Evolutionary conservation across 2,113 vertebrate species (phyloP).

Genomic region (Mus spicilegus): DNA sequence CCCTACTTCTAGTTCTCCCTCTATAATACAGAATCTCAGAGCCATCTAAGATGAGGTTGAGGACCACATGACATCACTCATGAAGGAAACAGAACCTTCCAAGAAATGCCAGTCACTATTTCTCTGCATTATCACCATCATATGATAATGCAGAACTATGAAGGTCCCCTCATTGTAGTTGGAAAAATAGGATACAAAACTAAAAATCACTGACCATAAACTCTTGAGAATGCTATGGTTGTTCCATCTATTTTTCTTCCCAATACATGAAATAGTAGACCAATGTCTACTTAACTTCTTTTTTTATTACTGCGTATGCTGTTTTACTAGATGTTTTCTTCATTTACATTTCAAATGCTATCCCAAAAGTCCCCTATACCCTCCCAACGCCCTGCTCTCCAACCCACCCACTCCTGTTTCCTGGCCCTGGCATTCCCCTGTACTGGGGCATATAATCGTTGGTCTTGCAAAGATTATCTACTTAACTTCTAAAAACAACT

Average conservation of each 20-base stretch:
- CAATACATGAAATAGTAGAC: background rate
- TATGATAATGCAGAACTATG: background rate
- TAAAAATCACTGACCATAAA: slow-evolving; percentile 8
- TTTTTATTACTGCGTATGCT: no score
- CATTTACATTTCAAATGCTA: no score
- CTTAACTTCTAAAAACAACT: background rate
- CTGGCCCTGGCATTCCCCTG: no score
- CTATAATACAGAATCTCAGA: background rate
- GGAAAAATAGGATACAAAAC: slow-evolving; percentile 1
- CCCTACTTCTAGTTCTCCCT: background rate
- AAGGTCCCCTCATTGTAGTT: background rate
- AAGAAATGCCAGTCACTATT: slow-evolving; percentile 16
- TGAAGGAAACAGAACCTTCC: background rate
- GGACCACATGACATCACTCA: slow-evolving; percentile 4
- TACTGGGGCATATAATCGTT: no score
- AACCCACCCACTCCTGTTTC: no score
- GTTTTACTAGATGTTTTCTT: no score
- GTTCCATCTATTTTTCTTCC: background rate
- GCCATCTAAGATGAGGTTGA: background rate
- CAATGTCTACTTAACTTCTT: background rate
- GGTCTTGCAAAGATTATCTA: background rate
- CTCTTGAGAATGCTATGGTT: background rate
- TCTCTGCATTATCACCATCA: background rate
- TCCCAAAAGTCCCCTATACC: no score
- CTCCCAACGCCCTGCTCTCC: no score